A percentile compares a stretch with the other conserved stretches of the same genome.
phyloP scores from a whole-genome alignment of 2,888 invertebrate species.

The Brachyptera putata region DNA sequence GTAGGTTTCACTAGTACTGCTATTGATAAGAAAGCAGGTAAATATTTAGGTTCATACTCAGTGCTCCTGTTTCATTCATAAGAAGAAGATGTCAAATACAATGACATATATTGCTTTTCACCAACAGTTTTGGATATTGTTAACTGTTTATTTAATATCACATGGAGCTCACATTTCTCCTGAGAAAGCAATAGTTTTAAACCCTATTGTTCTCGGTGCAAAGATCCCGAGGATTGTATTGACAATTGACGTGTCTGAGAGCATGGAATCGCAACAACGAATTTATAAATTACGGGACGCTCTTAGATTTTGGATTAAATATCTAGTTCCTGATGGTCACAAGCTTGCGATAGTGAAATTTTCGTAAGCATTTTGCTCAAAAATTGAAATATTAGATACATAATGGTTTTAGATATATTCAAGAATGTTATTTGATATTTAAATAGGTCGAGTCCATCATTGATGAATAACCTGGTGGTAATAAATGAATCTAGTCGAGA shows the following conservation, averaged over 20 bases:
- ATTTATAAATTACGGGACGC: not conserved
- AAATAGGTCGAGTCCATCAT: not conserved
- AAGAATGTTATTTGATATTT: not conserved
- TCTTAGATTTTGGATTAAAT: conserved; percentile 2
- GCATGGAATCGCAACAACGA: conserved; percentile 16
- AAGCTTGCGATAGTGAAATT: conserved; percentile 13
- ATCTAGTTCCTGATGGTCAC: not conserved
- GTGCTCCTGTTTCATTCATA: not conserved
- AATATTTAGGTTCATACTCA: too few species aligned
- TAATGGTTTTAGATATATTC: too few species aligned
- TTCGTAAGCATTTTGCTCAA: too few species aligned
- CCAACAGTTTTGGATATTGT: not conserved
- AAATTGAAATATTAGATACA: too few species aligned
- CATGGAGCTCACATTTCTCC: too few species aligned
- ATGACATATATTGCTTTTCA: conserved; percentile 7
- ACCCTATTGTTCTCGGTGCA: not conserved
- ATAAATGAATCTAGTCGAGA: not conserved
- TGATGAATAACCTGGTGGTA: not conserved
- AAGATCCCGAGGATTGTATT: conserved; percentile 1
- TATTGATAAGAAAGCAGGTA: too few species aligned
- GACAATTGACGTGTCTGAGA: conserved; percentile 8
- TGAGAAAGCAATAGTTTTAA: too few species aligned
- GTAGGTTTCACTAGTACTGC: too few species aligned
- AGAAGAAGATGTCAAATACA: conserved; percentile 52
- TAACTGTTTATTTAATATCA: too few species aligned